Evolutionary conservation across 2,797 vertebrate genomes (phyloP).

Genomic region (Anas bahamensis): DNA sequence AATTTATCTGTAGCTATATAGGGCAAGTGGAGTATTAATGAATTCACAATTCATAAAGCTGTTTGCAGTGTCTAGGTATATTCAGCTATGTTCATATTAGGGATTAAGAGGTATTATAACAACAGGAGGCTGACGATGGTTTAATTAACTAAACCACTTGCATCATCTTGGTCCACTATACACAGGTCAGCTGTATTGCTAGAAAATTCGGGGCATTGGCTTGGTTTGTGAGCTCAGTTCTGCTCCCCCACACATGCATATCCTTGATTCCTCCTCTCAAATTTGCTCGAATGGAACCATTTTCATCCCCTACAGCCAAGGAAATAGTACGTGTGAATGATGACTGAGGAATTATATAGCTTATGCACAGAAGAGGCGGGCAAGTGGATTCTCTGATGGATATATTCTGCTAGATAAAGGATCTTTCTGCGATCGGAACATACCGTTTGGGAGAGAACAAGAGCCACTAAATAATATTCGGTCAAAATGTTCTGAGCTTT

Average conservation of each 20-base stretch:
- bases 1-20: not conserved
- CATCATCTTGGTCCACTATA: not conserved
- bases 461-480: slow-evolving; percentile 1
- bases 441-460: not conserved
- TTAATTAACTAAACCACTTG: not conserved
- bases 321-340: not conserved
- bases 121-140: not conserved
- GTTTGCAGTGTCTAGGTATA: not conserved
- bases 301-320: not conserved
- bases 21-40: not conserved
- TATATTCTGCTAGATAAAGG: slow-evolving; percentile 12
- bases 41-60: not conserved
- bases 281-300: not conserved
- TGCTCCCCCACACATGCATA: not conserved
- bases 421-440: slow-evolving; percentile 11
- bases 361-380: not conserved
- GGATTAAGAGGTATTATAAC: not conserved
- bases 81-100: not conserved
- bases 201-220: not conserved
- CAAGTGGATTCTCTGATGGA: not conserved
- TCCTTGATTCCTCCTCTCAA: not conserved
- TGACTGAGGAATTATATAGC: not conserved
- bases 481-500: slow-evolving; percentile 25
- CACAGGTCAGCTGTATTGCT: not conserved
- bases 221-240: not conserved